These are phyloP conservation scores for Dysmachus trigonus DNA, from an alignment of 2,888 invertebrate species.

Conservation along the genomic window DNA sequence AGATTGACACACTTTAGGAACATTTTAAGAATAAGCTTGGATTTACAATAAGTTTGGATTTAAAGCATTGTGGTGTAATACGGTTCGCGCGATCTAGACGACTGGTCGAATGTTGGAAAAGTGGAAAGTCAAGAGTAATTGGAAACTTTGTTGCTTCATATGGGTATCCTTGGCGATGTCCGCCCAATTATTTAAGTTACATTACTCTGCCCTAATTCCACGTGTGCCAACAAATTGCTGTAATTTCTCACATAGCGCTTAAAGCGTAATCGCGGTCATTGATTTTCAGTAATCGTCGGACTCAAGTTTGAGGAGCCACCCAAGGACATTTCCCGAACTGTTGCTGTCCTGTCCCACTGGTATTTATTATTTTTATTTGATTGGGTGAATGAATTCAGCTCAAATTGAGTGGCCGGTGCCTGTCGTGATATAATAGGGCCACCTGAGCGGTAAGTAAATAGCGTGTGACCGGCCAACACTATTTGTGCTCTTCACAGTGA, in stretches of 20 bases:
- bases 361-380: conserved; percentile 16
- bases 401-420: neutral
- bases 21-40: neutral
- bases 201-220: neutral
- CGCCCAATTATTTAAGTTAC: neutral
- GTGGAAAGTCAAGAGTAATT: neutral
- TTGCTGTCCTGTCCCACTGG: conserved; percentile 1
- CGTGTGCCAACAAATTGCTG: conserved; percentile 34
- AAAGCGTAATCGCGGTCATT: neutral
- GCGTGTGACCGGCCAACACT: neutral
- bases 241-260: neutral
- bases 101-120: neutral
- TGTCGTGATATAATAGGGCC: neutral
- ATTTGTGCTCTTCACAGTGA: neutral
- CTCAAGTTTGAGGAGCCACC: neutral
- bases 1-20: neutral
- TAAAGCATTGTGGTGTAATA: neutral
- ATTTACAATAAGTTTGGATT: neutral
- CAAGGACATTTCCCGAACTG: neutral
- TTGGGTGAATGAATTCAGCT: neutral
- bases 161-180: conserved; percentile 26
- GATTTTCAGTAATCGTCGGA: conserved; percentile 7
- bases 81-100: neutral
- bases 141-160: neutral
- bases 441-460: neutral